phyloP scores from a whole-genome alignment of 2,113 vertebrate genomes.

The Ictalurus furcatus region DNA sequence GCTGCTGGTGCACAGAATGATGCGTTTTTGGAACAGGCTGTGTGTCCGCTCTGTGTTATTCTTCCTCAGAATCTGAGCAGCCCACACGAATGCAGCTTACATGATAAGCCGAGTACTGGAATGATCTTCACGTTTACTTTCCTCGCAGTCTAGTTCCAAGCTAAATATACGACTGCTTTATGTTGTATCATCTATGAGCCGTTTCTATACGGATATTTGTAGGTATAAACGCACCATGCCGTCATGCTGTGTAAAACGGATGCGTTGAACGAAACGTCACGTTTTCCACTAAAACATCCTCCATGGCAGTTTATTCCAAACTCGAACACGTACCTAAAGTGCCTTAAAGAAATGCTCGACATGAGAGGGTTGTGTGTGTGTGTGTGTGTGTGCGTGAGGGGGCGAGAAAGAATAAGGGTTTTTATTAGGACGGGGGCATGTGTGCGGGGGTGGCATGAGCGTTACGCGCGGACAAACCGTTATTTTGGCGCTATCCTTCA shows the following conservation, averaged over 20 bases:
- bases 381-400: conserved; percentile 40
- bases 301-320: not conserved
- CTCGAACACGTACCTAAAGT: conserved; percentile 20
- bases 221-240: not conserved
- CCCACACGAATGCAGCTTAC: not conserved
- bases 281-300: not conserved
- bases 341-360: not conserved
- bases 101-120: not conserved
- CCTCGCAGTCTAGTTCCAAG: not conserved
- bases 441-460: conserved; percentile 33
- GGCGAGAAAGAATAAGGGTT: conserved; percentile 43
- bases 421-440: conserved; percentile 42
- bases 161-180: not conserved
- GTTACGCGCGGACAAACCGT: conserved; percentile 25
- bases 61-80: not conserved
- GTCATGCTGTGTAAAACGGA: not conserved
- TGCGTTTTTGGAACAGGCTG: not conserved
- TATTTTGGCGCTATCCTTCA: conserved; percentile 21
- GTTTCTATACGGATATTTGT: not conserved
- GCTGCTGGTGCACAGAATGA: too few relatives aligned
- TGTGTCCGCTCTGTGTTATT: not conserved
- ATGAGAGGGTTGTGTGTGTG: not conserved
- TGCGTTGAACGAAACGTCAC: not conserved
- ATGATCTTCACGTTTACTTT: not conserved
- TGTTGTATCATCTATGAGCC: not conserved